Evolutionary conservation across 2,113 vertebrate genomes (phyloP).

Genomic region (Dendropsophus ebraccatus): DNA sequence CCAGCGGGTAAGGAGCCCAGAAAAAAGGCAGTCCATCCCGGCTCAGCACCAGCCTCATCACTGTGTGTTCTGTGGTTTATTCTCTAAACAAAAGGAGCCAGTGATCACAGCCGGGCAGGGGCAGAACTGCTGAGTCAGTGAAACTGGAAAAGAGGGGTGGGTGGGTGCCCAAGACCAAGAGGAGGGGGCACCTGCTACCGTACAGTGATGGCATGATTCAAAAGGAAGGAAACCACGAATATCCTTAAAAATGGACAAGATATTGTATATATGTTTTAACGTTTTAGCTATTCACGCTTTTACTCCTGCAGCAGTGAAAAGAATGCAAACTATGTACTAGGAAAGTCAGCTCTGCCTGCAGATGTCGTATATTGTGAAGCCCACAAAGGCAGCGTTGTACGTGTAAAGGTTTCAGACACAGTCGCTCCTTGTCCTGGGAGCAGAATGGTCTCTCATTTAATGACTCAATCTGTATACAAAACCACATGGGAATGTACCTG

Average conservation of each 20-base stretch:
- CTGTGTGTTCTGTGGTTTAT: constrained; percentile 29
- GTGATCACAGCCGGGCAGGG: constrained; percentile 39
- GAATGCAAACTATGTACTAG: not conserved
- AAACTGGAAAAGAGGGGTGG: constrained; percentile 16
- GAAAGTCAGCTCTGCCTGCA: not conserved
- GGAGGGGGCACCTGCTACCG: constrained; percentile 26
- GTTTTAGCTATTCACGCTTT: not conserved
- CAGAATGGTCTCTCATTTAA: not conserved
- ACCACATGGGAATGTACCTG: not conserved
- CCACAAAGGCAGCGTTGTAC: constrained; percentile 1
- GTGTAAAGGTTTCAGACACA: not conserved
- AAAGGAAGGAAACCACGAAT: not conserved
- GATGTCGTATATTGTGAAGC: not conserved
- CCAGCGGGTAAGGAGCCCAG: not conserved
- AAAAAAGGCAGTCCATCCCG: constrained; percentile 18
- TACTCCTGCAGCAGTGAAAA: not conserved
- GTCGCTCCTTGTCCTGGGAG: not conserved
- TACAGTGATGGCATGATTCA: not conserved
- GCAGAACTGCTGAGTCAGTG: constrained; percentile 47
- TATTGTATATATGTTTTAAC: not conserved
- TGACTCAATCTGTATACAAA: not conserved
- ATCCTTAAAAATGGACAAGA: not conserved
- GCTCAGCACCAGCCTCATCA: constrained; percentile 36
- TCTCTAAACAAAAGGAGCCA: constrained; percentile 42
- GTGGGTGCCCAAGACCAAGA: constrained; percentile 24